Evolutionary conservation across 2,888 invertebrate species (phyloP).

Genomic region (Ellobium chinense): DNA sequence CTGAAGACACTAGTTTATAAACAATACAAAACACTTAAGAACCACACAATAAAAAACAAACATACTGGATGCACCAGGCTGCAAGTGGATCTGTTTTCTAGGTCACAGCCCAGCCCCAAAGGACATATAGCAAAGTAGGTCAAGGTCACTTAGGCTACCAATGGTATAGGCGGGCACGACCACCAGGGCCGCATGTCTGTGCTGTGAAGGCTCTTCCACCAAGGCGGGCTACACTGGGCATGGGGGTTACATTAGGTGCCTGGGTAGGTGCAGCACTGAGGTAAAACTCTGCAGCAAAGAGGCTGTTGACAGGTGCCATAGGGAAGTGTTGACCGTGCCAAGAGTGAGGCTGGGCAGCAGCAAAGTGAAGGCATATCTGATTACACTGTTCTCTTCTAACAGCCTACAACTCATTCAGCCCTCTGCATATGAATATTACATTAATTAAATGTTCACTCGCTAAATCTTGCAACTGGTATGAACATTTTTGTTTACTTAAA

Average conservation of each 20-base stretch:
- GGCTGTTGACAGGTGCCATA: neutral
- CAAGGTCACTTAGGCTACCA: constrained; percentile 41
- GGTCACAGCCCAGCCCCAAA: constrained; percentile 40
- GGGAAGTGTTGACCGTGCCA: constrained; percentile 1
- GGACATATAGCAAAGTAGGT: constrained; percentile 40
- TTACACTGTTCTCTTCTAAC: too few species aligned
- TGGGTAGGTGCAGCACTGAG: constrained; percentile 13
- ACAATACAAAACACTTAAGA: neutral
- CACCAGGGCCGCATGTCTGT: neutral
- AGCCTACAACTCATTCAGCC: too few species aligned
- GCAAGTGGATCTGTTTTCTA: constrained; percentile 19
- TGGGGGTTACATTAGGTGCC: constrained; percentile 11
- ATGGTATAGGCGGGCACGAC: neutral
- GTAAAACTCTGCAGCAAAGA: constrained; percentile 9
- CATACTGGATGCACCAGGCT: constrained; percentile 28
- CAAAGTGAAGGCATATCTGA: too few species aligned
- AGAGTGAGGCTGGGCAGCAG: neutral
- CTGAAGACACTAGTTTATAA: neutral
- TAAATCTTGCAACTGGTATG: too few species aligned
- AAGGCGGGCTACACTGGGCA: constrained; percentile 23
- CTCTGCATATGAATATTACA: too few species aligned
- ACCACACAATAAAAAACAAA: constrained; percentile 28
- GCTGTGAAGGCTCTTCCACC: constrained; percentile 2
- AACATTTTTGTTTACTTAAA: too few species aligned
- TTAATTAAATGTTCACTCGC: too few species aligned